These are phyloP conservation scores for Podargus strigoides DNA, from an alignment of 2,797 vertebrate species.

Conservation along the genomic window DNA sequence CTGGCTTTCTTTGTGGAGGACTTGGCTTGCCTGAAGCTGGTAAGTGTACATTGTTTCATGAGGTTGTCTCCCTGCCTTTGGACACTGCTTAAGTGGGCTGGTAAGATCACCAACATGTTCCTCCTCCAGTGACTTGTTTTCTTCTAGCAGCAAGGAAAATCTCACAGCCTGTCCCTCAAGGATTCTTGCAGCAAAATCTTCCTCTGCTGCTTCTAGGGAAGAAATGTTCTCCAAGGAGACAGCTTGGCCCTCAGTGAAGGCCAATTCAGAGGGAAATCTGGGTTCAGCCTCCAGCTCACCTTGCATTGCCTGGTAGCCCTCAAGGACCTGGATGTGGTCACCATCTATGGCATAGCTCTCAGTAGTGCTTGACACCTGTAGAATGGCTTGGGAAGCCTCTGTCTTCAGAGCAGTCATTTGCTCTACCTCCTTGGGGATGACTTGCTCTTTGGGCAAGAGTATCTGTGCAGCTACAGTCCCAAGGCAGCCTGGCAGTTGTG, in stretches of 20 bases:
- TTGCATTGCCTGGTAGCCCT: constrained; percentile 61
- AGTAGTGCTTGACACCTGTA: constrained; percentile 74
- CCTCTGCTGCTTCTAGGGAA: constrained; percentile 75
- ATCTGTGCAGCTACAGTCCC: constrained; percentile 75
- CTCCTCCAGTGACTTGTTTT: constrained; percentile 78
- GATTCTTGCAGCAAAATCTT: constrained; percentile 84
- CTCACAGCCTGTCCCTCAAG: constrained; percentile 83
- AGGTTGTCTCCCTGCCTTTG: constrained; percentile 69
- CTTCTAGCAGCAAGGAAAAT: constrained; percentile 83
- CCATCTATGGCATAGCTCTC: constrained; percentile 75
- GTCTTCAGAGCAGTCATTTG: constrained; percentile 80
- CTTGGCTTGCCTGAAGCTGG: constrained; percentile 71
- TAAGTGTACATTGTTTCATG: constrained; percentile 58
- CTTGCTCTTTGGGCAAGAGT: constrained; percentile 79
- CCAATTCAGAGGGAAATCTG: constrained; percentile 72
- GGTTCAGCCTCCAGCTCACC: constrained; percentile 75
- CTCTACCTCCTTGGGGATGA: constrained; percentile 62
- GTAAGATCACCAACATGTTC: constrained; percentile 70
- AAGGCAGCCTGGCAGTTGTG: constrained; percentile 69
- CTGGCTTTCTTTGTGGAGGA: constrained; percentile 81
- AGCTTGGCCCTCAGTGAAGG: constrained; percentile 74
- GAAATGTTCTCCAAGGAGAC: constrained; percentile 77
- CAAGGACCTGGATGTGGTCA: constrained; percentile 73
- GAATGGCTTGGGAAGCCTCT: constrained; percentile 77
- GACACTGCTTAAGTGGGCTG: constrained; percentile 64